Base-by-base conservation (phyloP, 2,113 vertebrate species). In the Pterocles orientalis region DNA sequence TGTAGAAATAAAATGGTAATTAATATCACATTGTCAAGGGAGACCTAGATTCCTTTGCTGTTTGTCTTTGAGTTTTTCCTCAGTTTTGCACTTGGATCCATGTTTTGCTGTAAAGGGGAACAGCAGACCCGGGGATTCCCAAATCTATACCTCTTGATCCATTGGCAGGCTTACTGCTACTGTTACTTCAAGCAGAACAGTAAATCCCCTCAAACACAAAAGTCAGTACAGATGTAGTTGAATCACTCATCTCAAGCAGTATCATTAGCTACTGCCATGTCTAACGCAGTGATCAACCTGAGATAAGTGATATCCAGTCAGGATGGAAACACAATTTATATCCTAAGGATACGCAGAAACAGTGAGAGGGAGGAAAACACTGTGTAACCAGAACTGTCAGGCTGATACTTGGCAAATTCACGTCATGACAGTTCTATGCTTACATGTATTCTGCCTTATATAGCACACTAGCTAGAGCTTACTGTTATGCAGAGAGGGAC, bases 61-160 rank as follows among this genome's bases (percentile, higher is more conserved):
- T 72, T 88, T 70, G 13, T n/a, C 62, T 91, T 39, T 31, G 50
- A 45, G 45, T 60, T 90, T 79, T 72, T 43, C 45, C 41, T 58
- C 0, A 0, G 33, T 57, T 87, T 76, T 76, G 58, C 25, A 13
- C 29, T 41, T 66, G 62, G n/a, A 45, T 56, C 16, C 2, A 0
- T 10, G 36, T 45, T 84, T 78, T 70, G 50, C 58, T 31, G 48
- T 29, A 34, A 78, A 80, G 26, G 26, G 62, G 29, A 70, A 18
- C 41, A 76, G 65, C 53, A 36, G 17, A 34, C 36, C 51, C 4
- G 17, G 47, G 47, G 47, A 77, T 58, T 73, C 62, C 79, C 26
- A 28, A 23, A 10, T 14, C 48, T 17, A 6, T 33, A 39, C 13
- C 18, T 31, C 80, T 47, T 24, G 34, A 33, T 29, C 69, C 41